Percentiles rank a stretch among this genome's conserved stretches.
These are phyloP conservation scores for Muscicapa adusta DNA, from an alignment of 2,113 vertebrate species.

Conservation along the genomic window DNA sequence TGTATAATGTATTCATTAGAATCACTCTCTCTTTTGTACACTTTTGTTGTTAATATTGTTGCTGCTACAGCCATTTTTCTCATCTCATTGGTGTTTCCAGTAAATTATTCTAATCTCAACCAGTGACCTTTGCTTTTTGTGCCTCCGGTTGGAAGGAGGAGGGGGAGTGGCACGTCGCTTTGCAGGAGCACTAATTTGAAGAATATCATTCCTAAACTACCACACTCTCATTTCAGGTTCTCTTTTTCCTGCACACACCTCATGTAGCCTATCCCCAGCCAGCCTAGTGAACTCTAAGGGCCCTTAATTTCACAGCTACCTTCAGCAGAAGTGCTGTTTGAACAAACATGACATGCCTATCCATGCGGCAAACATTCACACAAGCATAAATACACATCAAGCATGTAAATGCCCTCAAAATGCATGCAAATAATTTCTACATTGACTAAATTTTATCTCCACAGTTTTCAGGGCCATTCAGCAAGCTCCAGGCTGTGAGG, in stretches of 20 bases:
- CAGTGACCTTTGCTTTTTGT: background rate
- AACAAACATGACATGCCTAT: background rate
- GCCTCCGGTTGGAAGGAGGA: background rate
- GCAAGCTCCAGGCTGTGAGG: background rate
- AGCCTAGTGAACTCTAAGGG: background rate
- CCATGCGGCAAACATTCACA: background rate
- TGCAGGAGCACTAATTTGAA: background rate
- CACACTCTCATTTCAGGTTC: background rate
- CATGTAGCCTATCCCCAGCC: background rate
- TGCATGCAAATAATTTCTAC: background rate
- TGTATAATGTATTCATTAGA: too few species aligned
- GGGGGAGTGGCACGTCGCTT: rapidly evolving
- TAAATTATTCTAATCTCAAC: background rate
- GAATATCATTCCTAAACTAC: background rate
- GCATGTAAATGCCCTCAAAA: conserved; percentile 13
- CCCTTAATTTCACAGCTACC: conserved; percentile 16
- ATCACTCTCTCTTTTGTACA: background rate
- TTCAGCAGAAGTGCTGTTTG: background rate
- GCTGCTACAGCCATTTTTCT: background rate
- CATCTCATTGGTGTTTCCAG: background rate
- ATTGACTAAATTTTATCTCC: conserved; percentile 4
- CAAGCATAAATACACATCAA: conserved; percentile 3
- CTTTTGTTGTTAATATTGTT: background rate
- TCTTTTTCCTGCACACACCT: background rate
- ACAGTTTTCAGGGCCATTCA: background rate